Conservation (phyloP, 2,888 invertebrate species). For the Pachymerium ferrugineum region DNA sequence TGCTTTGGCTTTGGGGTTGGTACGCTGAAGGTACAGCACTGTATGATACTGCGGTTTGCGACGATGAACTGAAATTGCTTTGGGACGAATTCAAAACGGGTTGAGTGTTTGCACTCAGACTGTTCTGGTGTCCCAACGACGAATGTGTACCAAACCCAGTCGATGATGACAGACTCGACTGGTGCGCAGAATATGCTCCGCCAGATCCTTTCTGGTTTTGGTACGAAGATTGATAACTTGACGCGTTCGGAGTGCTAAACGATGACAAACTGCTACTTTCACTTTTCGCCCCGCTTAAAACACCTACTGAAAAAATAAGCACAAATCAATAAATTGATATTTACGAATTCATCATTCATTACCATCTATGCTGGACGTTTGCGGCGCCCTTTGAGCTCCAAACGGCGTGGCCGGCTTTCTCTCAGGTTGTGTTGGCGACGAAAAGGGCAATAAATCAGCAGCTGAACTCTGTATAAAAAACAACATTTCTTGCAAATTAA, state of each 20-base stretch:
- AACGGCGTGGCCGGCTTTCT: slow-evolving; percentile 31
- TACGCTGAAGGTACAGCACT: slow-evolving; percentile 30
- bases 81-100: background rate
- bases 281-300: background rate
- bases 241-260: background rate
- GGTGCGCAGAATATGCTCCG: slow-evolving; percentile 1
- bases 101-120: background rate
- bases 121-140: background rate
- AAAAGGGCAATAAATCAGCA: slow-evolving; percentile 9
- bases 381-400: slow-evolving; percentile 12
- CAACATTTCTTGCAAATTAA: background rate
- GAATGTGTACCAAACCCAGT: background rate
- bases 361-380: slow-evolving; percentile 30
- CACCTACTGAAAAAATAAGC: no score
- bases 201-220: background rate
- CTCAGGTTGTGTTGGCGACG: slow-evolving; percentile 1
- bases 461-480: background rate
- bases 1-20: slow-evolving; percentile 28
- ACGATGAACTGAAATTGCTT: slow-evolving; percentile 18
- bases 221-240: slow-evolving; percentile 23
- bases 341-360: background rate
- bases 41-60: slow-evolving; percentile 27
- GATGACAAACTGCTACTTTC: slow-evolving; percentile 20
- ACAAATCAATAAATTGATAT: no score
- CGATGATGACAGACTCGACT: slow-evolving; percentile 7